Evolutionary conservation across 2,113 vertebrate species (phyloP).

Genomic region (Strigops habroptila): DNA sequence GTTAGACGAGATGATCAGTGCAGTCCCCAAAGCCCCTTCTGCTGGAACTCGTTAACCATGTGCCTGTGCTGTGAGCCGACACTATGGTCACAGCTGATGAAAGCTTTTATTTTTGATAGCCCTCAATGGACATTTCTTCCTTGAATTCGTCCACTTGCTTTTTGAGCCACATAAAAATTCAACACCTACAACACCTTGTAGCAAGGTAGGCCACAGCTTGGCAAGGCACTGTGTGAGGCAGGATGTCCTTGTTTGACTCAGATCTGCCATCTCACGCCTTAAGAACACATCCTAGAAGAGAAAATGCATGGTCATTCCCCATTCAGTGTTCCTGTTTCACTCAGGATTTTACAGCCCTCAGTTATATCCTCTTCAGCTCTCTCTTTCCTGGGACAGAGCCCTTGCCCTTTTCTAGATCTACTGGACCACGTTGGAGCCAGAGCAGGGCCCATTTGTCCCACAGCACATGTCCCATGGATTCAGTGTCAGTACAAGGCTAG

Average conservation of each 20-base stretch:
- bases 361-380: not conserved
- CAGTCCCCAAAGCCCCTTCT: not conserved
- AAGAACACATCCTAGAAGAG: not conserved
- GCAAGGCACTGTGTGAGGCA: not conserved
- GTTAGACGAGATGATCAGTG: not conserved
- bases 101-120: slow-evolving; percentile 8
- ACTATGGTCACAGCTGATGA: not conserved
- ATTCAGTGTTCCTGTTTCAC: not conserved
- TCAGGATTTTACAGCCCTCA: not conserved
- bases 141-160: not conserved
- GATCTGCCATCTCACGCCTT: not conserved
- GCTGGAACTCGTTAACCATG: not conserved
- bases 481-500: not conserved
- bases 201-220: not conserved
- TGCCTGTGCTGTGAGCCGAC: not conserved
- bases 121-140: not conserved
- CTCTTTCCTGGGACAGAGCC: not conserved
- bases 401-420: not conserved
- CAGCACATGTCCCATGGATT: not conserved
- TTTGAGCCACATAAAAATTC: not conserved
- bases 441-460: not conserved
- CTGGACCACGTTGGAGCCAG: not conserved
- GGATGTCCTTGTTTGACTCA: rapidly evolving
- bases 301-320: rapidly evolving
- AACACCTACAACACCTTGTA: not conserved